Percentiles rank a stretch among this genome's conserved stretches.
Evolutionary conservation across 2,888 invertebrate genomes (phyloP).

Genomic region (Opisthograptis luteolata): DNA sequence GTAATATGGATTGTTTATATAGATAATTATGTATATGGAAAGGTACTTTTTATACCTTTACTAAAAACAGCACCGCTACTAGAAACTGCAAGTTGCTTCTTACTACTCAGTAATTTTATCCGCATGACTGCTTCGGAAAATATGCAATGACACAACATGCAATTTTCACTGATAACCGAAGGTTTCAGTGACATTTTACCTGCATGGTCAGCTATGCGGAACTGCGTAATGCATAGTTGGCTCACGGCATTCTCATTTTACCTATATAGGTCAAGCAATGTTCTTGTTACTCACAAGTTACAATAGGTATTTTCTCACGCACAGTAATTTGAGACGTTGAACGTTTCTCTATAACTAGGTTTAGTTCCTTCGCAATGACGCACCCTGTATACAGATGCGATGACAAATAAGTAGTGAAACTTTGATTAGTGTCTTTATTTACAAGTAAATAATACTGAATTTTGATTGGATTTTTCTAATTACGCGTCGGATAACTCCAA

Average conservation of each 20-base stretch:
- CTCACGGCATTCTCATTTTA: conserved; percentile 4
- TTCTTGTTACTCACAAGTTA: conserved; percentile 1
- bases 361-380: too few relatives aligned
- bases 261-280: conserved; percentile 17
- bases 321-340: neutral
- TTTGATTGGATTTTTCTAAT: too few relatives aligned
- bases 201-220: conserved; percentile 30
- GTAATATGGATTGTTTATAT: too few relatives aligned
- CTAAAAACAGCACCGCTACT: neutral
- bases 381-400: too few relatives aligned
- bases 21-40: too few relatives aligned
- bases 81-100: conserved; percentile 9
- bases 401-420: too few relatives aligned
- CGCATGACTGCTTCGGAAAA: conserved; percentile 37
- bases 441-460: too few relatives aligned
- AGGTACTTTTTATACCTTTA: neutral
- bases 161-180: conserved; percentile 34
- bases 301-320: conserved; percentile 16
- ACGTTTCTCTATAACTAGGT: too few relatives aligned
- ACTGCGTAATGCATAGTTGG: conserved; percentile 10
- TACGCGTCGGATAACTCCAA: too few relatives aligned
- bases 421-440: too few relatives aligned
- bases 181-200: conserved; percentile 30
- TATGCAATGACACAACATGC: conserved; percentile 40
- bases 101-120: conserved; percentile 28